Evolutionary conservation across 2,797 vertebrate genomes (phyloP), one percentile per base, ranked within the genome.

Genomic region (Lepus townsendii): DNA sequence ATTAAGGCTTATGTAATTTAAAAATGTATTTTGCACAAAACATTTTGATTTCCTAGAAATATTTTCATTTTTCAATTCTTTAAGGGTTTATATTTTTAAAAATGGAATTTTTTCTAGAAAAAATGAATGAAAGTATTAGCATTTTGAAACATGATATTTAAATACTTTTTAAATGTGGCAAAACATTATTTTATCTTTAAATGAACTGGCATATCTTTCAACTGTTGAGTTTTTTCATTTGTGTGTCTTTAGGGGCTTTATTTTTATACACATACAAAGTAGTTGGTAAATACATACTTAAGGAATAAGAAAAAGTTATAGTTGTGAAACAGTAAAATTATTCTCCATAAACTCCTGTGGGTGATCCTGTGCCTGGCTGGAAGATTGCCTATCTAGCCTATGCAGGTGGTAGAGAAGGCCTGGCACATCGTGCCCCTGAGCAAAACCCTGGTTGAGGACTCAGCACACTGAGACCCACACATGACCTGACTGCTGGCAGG

Each of bases 1-100:
- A 94, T 80, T 95, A 97, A 95, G 60, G n/a, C 60, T 73, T 91
- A 54, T 83, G 42, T 93, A 94, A 94, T 88, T 96, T 93, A 93
- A 94, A 94, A 85, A 87, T 24, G 26, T 68, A 92, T 93, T 86
- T 94, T 90, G 26, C 79, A 94, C 86, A 87, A 88, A 78, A 57
- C 42, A 71, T 32, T 91, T 87, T 65, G 54, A 93, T 85, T 32
- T 30, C 20, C 54, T 88, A 88, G 83, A 94, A 94, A 80, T 95
- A 65, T 47, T 86, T 95, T 92, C 86, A 82, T 69, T 85, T 96
- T 92, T 83, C 47, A 93, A 86, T 86, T 19, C 20, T 93, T 32
- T 92, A 76, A 90, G 83, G 42, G 17, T 79, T 93, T 96, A 26
- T 83, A 27, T 66, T 32, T 42, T 93, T 83, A 79, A 77, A 91